phyloP scores from a whole-genome alignment of 2,113 vertebrate species.

The Laticauda colubrina region DNA sequence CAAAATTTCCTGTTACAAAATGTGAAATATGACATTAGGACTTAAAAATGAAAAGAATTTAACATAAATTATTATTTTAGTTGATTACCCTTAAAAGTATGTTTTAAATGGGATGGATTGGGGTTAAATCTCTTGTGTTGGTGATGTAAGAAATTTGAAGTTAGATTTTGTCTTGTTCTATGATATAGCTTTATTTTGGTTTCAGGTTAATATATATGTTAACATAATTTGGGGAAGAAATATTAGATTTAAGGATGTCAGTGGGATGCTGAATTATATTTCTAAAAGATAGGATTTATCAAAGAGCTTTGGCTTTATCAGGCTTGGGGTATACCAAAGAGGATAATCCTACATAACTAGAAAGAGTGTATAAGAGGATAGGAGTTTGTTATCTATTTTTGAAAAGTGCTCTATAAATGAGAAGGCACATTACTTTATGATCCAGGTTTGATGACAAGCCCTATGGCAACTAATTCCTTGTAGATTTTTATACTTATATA shows the following conservation, averaged over 20 bases:
- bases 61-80: not conserved
- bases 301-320: not conserved
- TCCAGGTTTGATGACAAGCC: not conserved
- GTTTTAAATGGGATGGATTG: not conserved
- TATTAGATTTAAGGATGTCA: not conserved
- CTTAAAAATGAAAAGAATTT: not conserved
- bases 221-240: not conserved
- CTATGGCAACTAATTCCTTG: not conserved
- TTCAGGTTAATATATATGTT: not conserved
- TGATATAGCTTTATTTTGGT: not conserved
- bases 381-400: not conserved
- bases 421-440: not conserved
- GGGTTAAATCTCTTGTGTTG: not conserved
- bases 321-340: not conserved
- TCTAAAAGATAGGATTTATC: not conserved
- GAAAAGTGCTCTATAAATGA: not conserved
- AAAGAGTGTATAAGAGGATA: not conserved
- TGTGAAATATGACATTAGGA: not conserved
- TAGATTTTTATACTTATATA: not conserved
- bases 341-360: not conserved
- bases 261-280: not conserved
- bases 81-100: not conserved
- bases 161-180: not conserved
- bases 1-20: not conserved
- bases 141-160: not conserved